These are phyloP conservation scores for Hypolimnas misippus DNA, from an alignment of 2,888 invertebrate genomes.

Conservation along the genomic window DNA sequence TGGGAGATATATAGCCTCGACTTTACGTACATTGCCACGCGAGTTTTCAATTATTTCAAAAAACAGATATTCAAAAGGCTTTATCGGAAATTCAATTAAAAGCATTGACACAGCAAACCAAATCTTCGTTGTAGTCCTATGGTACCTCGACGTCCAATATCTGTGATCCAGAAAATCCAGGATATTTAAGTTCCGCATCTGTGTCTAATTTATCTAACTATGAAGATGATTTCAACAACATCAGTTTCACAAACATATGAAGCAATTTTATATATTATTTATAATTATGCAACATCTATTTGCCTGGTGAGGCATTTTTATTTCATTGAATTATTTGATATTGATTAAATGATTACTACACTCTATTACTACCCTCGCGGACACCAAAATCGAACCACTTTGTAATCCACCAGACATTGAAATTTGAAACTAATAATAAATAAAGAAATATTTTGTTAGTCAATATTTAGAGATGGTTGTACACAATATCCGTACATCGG, in stretches of 20 bases:
- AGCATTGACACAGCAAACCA: constrained; percentile 19
- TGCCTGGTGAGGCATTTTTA: constrained; percentile 13
- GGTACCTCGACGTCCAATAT: constrained; percentile 17
- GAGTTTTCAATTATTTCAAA: constrained; percentile 8
- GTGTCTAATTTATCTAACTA: constrained; percentile 19
- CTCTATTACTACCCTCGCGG: constrained; percentile 19
- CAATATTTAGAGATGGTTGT: constrained; percentile 12
- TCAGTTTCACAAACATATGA: constrained; percentile 20
- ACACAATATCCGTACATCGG: constrained; percentile 12
- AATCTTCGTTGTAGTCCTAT: constrained; percentile 15
- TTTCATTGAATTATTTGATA: constrained; percentile 11
- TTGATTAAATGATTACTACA: constrained; percentile 11
- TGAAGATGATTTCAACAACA: constrained; percentile 17
- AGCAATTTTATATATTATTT: constrained; percentile 7
- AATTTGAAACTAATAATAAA: constrained; percentile 10
- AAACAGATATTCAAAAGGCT: constrained; percentile 10
- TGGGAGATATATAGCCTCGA: constrained; percentile 2
- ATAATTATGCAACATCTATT: constrained; percentile 18
- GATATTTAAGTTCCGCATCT: constrained; percentile 22
- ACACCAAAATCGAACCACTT: constrained; percentile 14
- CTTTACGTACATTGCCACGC: constrained; percentile 10
- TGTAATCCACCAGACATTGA: constrained; percentile 1
- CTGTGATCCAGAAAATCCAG: constrained; percentile 21
- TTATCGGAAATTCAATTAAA: constrained; percentile 23
- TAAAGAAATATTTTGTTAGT: constrained; percentile 14